Evolutionary conservation across 2,797 vertebrate genomes (phyloP), one percentile per base, ranked within the genome.

Genomic region (Sebastes iracundus): DNA sequence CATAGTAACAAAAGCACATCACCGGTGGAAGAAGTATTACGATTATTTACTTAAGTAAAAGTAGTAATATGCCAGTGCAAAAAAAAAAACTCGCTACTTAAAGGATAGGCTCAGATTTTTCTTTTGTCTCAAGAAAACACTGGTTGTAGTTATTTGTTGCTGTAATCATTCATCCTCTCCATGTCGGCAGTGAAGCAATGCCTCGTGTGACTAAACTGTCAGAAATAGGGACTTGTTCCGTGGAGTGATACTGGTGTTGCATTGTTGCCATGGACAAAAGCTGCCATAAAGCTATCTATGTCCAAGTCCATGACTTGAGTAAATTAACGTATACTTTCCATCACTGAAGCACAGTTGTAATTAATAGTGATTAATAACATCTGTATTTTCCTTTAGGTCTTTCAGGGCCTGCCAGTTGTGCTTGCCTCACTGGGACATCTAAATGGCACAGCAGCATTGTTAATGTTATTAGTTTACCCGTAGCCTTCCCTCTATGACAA

Each of bases 401-500:
- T 64, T 77, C 33, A 42, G 38, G 30, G 16, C 10, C 20, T 66
- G 33, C 28, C 25, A 11, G 22, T n/a, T 3, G 32, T 59, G 30
- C 38, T 32, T 14, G 14, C 58, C 66, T 84, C 79, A 62, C 27
- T 38, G 74, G 52, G 65, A 68, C 33, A 32, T 75, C 42, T 52
- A 35, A 75, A 68, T 65, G 33, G 52, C 16, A 33, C 75, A 76
- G 66, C 52, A 27, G 20, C 6, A 18, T 58, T 55, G 52, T 12
- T 77, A 75, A 82, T 65, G 2, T 74, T 68, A 72, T 77, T 80
- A 76, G 25, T 72, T 75, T 66, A 60, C 23, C 56, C 61, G 42
- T 30, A 13, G 13, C n/a, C 1, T 20, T 55, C 38, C 58, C 4
- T 72, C 32, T 59, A 13, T 56, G 30, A 65, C 7, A 49, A 64